phyloP scores from a whole-genome alignment of 2,797 vertebrate species.

The Pantherophis vulpinus region DNA sequence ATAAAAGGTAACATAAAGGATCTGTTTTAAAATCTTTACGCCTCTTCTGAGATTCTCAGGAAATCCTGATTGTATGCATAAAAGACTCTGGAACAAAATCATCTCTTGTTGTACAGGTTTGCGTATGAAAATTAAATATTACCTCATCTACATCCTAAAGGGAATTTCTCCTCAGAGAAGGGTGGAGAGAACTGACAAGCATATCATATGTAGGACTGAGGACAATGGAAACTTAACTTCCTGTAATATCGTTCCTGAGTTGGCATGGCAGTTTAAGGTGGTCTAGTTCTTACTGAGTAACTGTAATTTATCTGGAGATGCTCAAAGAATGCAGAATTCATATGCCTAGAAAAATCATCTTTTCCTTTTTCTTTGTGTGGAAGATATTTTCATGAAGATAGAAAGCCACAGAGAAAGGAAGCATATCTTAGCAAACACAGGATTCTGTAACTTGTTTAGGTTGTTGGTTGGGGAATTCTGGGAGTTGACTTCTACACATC shows the following conservation, averaged over 20 bases:
- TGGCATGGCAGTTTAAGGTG: neutral
- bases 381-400: neutral
- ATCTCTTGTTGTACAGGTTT: conserved; percentile 20
- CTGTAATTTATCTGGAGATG: neutral
- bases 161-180: neutral
- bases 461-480: neutral
- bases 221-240: neutral
- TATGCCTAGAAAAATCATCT: neutral
- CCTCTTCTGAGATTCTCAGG: neutral
- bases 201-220: neutral
- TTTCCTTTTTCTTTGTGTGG: neutral
- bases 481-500: neutral
- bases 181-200: neutral
- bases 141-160: conserved; percentile 4
- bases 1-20: neutral
- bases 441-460: neutral
- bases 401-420: neutral
- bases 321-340: neutral
- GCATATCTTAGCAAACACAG: neutral
- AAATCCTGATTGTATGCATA: neutral
- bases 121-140: neutral
- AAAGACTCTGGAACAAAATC: neutral
- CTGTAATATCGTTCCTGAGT: neutral
- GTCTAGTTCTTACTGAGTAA: neutral
- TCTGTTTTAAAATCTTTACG: neutral